Percentiles rank a stretch among this genome's conserved stretches.
Evolutionary conservation across 2,888 invertebrate species (phyloP).

Genomic region (Cephus runcator): DNA sequence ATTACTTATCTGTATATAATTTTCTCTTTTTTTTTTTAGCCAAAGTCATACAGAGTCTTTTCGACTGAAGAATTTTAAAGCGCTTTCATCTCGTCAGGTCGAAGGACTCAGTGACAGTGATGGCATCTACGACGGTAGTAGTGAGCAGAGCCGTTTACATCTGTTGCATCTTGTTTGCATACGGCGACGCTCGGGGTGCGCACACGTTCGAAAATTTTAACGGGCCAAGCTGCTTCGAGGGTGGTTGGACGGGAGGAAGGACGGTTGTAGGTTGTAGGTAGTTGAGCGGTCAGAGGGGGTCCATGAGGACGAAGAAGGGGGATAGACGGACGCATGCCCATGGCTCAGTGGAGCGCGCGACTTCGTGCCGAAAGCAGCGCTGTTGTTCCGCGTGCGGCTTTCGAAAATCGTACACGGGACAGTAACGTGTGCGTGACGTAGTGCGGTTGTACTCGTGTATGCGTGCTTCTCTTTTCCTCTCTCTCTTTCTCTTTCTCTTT

Average conservation of each 20-base stretch:
- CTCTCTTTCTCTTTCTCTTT: no score
- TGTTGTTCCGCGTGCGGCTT: constrained; percentile 17
- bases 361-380: constrained; percentile 47
- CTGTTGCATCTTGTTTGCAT: constrained; percentile 47
- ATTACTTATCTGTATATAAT: no score
- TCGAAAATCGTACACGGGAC: no score
- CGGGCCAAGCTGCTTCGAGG: constrained; percentile 8
- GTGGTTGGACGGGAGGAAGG: constrained; percentile 22
- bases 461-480: no score
- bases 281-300: constrained; percentile 33
- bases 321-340: constrained; percentile 42
- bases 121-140: no score
- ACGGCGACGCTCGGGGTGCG: constrained; percentile 27
- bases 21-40: no score
- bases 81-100: no score
- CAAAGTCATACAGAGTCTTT: no score
- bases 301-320: constrained; percentile 35
- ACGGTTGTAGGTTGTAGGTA: constrained; percentile 20
- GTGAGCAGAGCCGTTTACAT: constrained; percentile 26
- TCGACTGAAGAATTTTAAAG: no score
- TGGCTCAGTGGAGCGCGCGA: constrained; percentile 54
- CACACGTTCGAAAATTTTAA: constrained; percentile 16
- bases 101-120: no score
- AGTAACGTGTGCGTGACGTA: no score
- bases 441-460: no score